A percentile compares a stretch with the other conserved stretches of the same genome.
Conservation (phyloP, 2,113 vertebrate species). For the Otolemur garnettii region DNA sequence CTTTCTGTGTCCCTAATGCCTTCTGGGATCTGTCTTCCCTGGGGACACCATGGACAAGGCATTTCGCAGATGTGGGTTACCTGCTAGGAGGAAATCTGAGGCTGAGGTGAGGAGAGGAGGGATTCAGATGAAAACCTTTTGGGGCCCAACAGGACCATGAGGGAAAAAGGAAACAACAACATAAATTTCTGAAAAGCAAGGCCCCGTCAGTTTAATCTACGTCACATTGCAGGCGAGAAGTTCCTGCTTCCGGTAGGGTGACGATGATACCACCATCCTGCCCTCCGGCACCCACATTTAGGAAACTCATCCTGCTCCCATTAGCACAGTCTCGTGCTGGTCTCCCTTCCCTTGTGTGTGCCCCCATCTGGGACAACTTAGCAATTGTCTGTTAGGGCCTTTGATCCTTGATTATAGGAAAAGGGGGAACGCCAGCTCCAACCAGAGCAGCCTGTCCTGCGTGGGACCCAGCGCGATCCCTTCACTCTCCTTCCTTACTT, state of each 20-base stretch:
- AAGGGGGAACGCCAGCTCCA: conserved; percentile 53
- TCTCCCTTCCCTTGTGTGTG: neutral
- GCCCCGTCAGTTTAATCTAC: conserved; percentile 37
- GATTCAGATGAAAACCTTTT: neutral
- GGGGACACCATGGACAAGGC: rapidly evolving
- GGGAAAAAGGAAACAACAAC: neutral
- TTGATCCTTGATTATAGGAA: conserved; percentile 82
- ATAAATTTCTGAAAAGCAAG: conserved; percentile 59
- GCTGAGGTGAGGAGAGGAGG: neutral
- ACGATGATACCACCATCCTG: neutral
- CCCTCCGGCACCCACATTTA: neutral
- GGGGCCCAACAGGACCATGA: neutral
- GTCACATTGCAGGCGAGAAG: neutral
- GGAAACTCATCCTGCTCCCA: neutral
- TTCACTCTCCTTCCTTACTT: conserved; percentile 10
- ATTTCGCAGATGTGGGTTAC: neutral
- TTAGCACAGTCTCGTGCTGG: neutral
- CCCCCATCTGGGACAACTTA: conserved; percentile 81
- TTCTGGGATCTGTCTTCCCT: neutral
- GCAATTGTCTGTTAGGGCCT: conserved; percentile 72
- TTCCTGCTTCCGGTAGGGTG: neutral
- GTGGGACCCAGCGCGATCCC: conserved; percentile 40
- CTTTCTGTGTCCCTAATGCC: neutral
- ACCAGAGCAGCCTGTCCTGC: neutral
- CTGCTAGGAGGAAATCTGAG: neutral